phyloP scores from a whole-genome alignment of 2,888 invertebrate genomes.

The Thymelicus acteon region DNA sequence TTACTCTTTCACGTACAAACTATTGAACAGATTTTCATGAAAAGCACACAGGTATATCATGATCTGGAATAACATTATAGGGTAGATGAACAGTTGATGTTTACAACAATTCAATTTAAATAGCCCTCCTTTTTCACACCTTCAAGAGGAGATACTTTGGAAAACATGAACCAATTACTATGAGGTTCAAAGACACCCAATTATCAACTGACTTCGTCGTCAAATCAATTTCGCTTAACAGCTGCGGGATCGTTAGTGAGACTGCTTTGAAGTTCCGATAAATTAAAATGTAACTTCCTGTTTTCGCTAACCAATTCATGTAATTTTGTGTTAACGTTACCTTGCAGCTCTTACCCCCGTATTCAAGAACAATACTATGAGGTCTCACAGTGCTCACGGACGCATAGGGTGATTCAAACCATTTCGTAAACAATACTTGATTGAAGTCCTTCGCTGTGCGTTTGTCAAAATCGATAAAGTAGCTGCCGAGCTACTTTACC shows the following conservation, averaged over 20 bases:
- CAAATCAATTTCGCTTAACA: constrained; percentile 25
- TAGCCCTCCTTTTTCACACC: not conserved
- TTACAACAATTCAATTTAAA: not conserved
- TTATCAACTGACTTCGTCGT: constrained; percentile 26
- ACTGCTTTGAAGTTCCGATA: constrained; percentile 32
- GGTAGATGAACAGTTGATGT: no score
- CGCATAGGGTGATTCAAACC: no score
- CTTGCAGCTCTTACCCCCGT: not conserved
- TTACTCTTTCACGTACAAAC: no score
- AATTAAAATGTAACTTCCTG: constrained; percentile 31
- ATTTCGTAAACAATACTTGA: no score
- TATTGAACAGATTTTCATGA: no score
- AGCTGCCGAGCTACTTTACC: no score
- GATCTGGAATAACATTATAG: no score
- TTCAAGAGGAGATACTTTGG: not conserved
- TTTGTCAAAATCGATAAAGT: no score
- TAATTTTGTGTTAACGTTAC: not conserved
- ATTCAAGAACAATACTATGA: no score
- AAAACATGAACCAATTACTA: constrained; percentile 28
- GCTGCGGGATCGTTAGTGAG: constrained; percentile 26
- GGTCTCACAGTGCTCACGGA: no score
- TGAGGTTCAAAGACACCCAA: constrained; percentile 20
- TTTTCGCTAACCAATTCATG: constrained; percentile 15
- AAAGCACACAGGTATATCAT: no score
- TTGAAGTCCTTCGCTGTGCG: no score